phyloP scores from a whole-genome alignment of 2,797 vertebrate genomes.

The Nyctalus aviator region DNA sequence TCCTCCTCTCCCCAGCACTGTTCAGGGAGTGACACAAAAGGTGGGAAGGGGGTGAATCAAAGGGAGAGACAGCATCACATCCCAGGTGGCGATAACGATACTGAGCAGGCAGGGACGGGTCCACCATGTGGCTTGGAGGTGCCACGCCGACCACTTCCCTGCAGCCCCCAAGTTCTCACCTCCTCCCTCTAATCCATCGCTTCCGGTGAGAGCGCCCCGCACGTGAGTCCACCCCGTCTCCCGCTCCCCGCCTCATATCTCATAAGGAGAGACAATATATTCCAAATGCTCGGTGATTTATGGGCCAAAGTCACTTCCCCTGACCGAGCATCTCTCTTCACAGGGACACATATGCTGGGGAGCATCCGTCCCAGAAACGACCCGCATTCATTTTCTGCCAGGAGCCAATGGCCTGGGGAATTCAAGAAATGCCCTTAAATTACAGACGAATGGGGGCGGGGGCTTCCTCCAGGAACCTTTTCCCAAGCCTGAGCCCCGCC shows the following conservation, averaged over 20 bases:
- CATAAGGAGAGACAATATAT: constrained; percentile 80
- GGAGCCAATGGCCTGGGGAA: constrained; percentile 77
- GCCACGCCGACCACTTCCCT: neutral
- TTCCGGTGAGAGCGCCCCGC: constrained; percentile 78
- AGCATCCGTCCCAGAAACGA: constrained; percentile 75
- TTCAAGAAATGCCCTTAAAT: constrained; percentile 87
- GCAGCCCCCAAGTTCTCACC: neutral
- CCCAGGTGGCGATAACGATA: neutral
- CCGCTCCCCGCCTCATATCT: constrained; percentile 74
- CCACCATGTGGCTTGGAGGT: neutral
- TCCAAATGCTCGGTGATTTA: constrained; percentile 86
- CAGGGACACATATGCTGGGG: constrained; percentile 78
- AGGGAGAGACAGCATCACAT: neutral
- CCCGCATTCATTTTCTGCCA: constrained; percentile 79
- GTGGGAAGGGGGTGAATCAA: neutral
- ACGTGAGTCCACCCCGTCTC: constrained; percentile 77
- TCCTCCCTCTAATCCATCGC: constrained; percentile 77
- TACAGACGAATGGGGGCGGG: constrained; percentile 68
- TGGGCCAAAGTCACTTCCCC: constrained; percentile 78
- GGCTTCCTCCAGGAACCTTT: constrained; percentile 65
- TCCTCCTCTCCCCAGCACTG: rapidly evolving
- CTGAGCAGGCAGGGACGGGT: neutral
- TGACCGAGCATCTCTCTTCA: constrained; percentile 77
- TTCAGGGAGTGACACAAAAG: neutral
- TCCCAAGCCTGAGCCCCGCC: neutral